A percentile compares a stretch with the other conserved stretches of the same genome.
These are phyloP conservation scores for Alviniconcha marisindica DNA, from an alignment of 1,140 invertebrate species.

Conservation along the genomic window DNA sequence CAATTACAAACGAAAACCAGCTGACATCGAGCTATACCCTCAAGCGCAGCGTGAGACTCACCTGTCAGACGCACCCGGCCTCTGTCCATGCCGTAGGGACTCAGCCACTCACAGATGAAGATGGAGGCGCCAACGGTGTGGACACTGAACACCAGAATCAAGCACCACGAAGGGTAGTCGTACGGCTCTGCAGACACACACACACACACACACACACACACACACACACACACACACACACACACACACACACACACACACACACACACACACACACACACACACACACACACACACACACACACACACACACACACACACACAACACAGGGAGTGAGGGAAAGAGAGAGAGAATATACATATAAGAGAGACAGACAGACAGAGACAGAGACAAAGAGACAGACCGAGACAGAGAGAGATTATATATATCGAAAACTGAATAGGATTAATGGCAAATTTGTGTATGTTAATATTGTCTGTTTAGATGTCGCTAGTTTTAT, in stretches of 20 bases:
- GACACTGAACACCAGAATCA: constrained; percentile 97
- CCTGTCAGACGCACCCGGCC: constrained; percentile 73
- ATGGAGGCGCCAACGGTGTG: constrained; percentile 97
- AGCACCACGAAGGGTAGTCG: constrained; percentile 98
- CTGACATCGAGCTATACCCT: no score
- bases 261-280: constrained; percentile 58
- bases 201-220: constrained; percentile 67
- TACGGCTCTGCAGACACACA: constrained; percentile 88
- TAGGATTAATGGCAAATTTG: no score
- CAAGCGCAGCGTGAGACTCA: no score
- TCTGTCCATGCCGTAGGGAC: constrained; percentile 70
- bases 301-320: constrained; percentile 42
- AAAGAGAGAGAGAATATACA: neutral
- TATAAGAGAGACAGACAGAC: neutral
- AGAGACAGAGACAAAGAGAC: neutral
- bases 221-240: constrained; percentile 55
- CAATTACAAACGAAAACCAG: no score
- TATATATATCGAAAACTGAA: no score
- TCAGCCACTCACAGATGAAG: constrained; percentile 96
- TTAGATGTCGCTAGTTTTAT: no score
- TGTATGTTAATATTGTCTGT: no score
- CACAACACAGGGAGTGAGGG: constrained; percentile 44
- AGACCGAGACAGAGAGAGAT: neutral
- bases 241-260: constrained; percentile 65
- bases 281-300: neutral